Evolutionary conservation across 1,140 invertebrate genomes (phyloP), one percentile per base, ranked within the genome.

Genomic region (Drosophila baimaii): DNA sequence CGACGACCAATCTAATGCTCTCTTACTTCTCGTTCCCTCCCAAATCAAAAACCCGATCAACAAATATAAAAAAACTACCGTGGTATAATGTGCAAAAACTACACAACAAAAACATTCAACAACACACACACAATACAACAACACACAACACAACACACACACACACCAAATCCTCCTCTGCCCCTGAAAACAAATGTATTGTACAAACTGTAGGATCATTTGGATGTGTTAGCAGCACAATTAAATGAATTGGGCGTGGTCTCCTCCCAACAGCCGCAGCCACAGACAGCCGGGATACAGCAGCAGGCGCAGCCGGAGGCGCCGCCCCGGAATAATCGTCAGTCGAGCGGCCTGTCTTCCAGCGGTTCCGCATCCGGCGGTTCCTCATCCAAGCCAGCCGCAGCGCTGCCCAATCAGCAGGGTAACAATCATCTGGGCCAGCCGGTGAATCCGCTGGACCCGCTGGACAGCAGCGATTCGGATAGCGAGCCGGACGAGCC

Each of bases 151-250:
- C 39, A 17, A 44, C 19, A 75, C 41, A 74, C 63, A 59, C 37
- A 52, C 33, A 65, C 12, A 56, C 33, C 51, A 55, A 86, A 83
- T 83, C 86, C 88, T 90, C 74, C 79, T 52, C 8, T 82, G 81
- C 52, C 73, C 79, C 58, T 55, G 57, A 73, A 49, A 72, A 27
- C 47, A 73, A 80, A 82, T 79, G 66, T 79, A 73, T 83, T 82
- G 68, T 85, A 90, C 76, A 90, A 82, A 63, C 68, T 81, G 65
- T 93, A 98, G 97, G 97, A 98, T 77, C 83, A 86, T 93, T 95
- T 98, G 93, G 97, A 98, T 93, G 95, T 96, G 92, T 93, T 98
- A 90, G 97, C 97, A 74, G 97, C 97, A 91, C 97, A 98, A 93
- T 94, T 98, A 85, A 98, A 97, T 93, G 97, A 98, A 93, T 93